Conservation (phyloP, 2,888 invertebrate genomes). For the Eremobia ochroleuca region DNA sequence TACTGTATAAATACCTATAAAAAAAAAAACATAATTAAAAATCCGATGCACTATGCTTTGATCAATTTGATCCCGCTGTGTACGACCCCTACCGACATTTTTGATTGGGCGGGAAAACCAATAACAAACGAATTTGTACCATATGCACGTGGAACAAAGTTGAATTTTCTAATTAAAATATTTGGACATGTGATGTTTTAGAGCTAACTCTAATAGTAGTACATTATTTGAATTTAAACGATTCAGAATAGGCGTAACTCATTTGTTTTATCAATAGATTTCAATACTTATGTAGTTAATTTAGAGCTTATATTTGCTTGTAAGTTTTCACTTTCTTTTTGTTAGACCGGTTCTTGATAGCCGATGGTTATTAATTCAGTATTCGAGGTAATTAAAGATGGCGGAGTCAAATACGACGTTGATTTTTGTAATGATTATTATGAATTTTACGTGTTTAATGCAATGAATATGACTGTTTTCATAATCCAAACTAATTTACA, state of each 20-base stretch:
- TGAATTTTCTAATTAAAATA: not conserved
- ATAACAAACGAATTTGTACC: slow-evolving; percentile 9
- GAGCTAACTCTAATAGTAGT: slow-evolving; percentile 11
- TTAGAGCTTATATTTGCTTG: slow-evolving; percentile 27
- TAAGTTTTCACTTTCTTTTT: not conserved
- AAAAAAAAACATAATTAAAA: slow-evolving; percentile 47
- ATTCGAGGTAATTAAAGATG: slow-evolving; percentile 72
- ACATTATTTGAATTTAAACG: slow-evolving; percentile 54
- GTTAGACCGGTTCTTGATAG: slow-evolving; percentile 8
- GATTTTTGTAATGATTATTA: not conserved
- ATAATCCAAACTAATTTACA: not conserved
- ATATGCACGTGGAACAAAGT: accelerated
- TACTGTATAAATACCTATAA: too few species aligned
- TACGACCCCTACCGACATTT: slow-evolving; percentile 57
- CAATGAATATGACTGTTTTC: not conserved
- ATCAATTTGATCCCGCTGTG: slow-evolving; percentile 60
- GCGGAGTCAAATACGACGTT: slow-evolving; percentile 37
- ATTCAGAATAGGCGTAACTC: slow-evolving; percentile 23
- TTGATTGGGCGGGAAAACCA: slow-evolving; percentile 35
- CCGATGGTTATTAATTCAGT: slow-evolving; percentile 57
- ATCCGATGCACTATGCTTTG: slow-evolving; percentile 9
- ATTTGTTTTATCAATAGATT: slow-evolving; percentile 5
- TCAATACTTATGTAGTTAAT: accelerated
- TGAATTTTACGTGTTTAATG: not conserved
- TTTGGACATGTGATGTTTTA: slow-evolving; percentile 20